phyloP scores from a whole-genome alignment of 2,797 vertebrate species.

The Pteronotus mesoamericanus region DNA sequence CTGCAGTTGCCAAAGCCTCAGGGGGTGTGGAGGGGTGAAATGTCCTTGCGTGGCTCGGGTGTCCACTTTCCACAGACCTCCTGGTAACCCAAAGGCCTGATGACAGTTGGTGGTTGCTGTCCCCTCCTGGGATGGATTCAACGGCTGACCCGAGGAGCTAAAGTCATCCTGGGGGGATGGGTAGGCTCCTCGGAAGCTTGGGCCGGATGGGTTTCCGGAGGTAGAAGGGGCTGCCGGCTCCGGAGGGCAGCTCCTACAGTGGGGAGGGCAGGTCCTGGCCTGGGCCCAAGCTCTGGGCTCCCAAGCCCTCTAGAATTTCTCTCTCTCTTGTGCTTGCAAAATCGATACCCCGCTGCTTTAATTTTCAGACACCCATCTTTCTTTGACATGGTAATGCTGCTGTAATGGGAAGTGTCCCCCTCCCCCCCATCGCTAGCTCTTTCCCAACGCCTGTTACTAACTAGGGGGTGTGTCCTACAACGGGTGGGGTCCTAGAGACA shows the following conservation, averaged over 20 bases:
- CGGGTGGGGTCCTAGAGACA: background rate
- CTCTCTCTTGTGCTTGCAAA: background rate
- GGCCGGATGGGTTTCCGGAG: background rate
- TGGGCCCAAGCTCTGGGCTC: background rate
- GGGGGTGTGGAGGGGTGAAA: fast-evolving
- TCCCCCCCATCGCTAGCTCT: background rate
- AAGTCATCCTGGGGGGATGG: background rate
- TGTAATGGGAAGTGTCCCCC: background rate
- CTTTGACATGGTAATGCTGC: background rate
- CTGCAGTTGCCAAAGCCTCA: background rate
- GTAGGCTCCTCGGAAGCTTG: background rate
- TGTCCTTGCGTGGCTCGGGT: background rate
- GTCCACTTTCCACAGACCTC: background rate
- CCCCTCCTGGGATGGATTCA: background rate
- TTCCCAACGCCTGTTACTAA: background rate
- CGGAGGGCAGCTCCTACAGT: background rate
- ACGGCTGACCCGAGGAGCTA: background rate
- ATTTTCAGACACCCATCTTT: background rate
- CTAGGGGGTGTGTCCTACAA: fast-evolving
- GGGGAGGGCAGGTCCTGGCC: background rate
- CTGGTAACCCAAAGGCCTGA: background rate
- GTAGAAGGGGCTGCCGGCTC: background rate
- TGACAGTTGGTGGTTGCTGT: background rate
- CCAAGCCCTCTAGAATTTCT: background rate
- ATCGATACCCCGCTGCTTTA: background rate